phyloP scores from a whole-genome alignment of 2,888 invertebrate species.

The Muscina levida region DNA sequence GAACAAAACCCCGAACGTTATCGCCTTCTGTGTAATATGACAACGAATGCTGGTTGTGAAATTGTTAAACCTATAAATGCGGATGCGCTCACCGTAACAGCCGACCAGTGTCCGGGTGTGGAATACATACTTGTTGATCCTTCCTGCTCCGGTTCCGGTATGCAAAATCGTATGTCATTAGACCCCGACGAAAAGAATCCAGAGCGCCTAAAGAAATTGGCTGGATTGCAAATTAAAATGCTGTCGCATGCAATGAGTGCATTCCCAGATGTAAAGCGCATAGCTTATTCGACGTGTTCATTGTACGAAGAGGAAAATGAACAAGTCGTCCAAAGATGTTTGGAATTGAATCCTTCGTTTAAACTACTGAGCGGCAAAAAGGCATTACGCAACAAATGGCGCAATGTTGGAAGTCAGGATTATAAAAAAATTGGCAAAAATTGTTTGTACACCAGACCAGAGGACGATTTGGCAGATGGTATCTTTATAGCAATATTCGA shows the following conservation, averaged over 20 bases:
- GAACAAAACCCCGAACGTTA: conserved; percentile 87
- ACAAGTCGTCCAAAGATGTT: conserved; percentile 83
- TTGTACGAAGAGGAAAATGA: conserved; percentile 95
- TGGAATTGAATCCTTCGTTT: conserved; percentile 81
- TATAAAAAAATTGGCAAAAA: conserved; percentile 85
- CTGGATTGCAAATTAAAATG: conserved; percentile 90
- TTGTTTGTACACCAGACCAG: conserved; percentile 89
- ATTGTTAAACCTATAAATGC: conserved; percentile 85
- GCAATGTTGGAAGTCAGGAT: conserved; percentile 84
- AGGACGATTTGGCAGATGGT: conserved; percentile 91
- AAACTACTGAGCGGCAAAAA: conserved; percentile 84
- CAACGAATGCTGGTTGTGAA: conserved; percentile 83
- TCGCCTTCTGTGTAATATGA: conserved; percentile 83
- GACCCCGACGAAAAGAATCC: conserved; percentile 81
- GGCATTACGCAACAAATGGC: conserved; percentile 84
- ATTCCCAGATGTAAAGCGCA: conserved; percentile 90
- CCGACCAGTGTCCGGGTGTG: conserved; percentile 81
- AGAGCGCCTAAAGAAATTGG: conserved; percentile 84
- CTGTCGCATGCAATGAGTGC: conserved; percentile 90
- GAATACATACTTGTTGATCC: conserved; percentile 97
- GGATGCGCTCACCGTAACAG: conserved; percentile 86
- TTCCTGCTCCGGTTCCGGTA: conserved; percentile 96
- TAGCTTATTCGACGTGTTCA: conserved; percentile 99
- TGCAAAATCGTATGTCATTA: conserved; percentile 81
- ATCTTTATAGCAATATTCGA: conserved; percentile 97